A percentile compares a stretch with the other conserved stretches of the same genome.
Evolutionary conservation across 2,113 vertebrate species (phyloP).

Genomic region (Trogon melanurus): DNA sequence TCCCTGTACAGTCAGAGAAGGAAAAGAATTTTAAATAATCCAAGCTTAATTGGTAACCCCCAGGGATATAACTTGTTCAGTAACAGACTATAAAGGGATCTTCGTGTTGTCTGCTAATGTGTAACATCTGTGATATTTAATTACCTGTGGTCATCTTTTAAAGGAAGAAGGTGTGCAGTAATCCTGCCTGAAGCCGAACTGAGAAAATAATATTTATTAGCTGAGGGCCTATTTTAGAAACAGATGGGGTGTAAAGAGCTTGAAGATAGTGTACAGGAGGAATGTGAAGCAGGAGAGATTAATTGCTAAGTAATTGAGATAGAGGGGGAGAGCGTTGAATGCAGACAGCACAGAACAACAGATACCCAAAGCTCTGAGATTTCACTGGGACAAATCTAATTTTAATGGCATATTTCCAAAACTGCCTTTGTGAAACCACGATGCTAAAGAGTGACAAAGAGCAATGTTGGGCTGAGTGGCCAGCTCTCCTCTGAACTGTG

Average conservation of each 20-base stretch:
- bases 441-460: neutral
- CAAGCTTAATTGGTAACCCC: neutral
- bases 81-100: neutral
- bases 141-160: conserved; percentile 7
- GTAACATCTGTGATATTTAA: conserved; percentile 29
- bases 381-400: neutral
- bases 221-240: neutral
- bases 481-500: neutral
- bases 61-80: neutral
- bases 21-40: neutral
- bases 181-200: neutral
- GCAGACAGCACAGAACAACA: neutral
- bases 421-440: rapidly evolving
- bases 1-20: neutral
- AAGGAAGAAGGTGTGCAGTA: neutral
- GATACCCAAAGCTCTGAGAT: neutral
- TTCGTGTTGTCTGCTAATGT: neutral
- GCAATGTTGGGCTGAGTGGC: too few relatives aligned
- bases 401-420: neutral
- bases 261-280: neutral
- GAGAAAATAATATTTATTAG: conserved; percentile 19
- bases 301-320: neutral
- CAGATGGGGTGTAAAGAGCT: conserved; percentile 59
- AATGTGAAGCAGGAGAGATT: neutral
- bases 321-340: neutral